These are phyloP conservation scores for Holothuria scabra DNA, from an alignment of 53 echinoderm and acorn worm species.

Conservation along the genomic window DNA sequence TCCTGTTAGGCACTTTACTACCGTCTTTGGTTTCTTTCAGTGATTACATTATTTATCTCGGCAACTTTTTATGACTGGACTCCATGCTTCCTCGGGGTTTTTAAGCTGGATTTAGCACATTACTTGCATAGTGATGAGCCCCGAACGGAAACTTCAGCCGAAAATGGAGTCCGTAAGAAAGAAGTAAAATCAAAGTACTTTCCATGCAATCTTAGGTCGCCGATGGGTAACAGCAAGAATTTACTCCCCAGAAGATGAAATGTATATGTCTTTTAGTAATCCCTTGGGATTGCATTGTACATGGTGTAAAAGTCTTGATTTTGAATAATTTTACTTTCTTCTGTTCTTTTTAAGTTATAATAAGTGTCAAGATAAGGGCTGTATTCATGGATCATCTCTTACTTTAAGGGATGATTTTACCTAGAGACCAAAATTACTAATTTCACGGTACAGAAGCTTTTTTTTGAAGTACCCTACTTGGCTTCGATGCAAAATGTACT, in stretches of 20 bases:
- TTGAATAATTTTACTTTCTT: slow-evolving; percentile 28
- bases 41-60: slow-evolving; percentile 38
- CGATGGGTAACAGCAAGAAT: slow-evolving; percentile 36
- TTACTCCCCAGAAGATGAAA: slow-evolving; percentile 15
- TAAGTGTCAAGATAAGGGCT: slow-evolving; percentile 12
- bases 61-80: slow-evolving; percentile 22
- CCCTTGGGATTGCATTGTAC: slow-evolving; percentile 22
- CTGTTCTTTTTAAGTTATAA: background rate
- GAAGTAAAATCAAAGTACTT: slow-evolving; percentile 5
- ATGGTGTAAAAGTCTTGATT: slow-evolving; percentile 17
- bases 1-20: slow-evolving; percentile 1
- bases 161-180: slow-evolving; percentile 17
- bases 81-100: slow-evolving; percentile 38
- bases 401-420: background rate
- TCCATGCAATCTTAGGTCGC: slow-evolving; percentile 32
- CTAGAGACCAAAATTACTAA: too few species aligned
- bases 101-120: slow-evolving; percentile 37
- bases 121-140: slow-evolving; percentile 40
- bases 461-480: too few species aligned
- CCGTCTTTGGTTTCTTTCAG: background rate
- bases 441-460: too few species aligned
- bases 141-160: slow-evolving; percentile 23
- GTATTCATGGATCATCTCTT: slow-evolving; percentile 30
- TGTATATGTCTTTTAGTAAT: slow-evolving; percentile 8
- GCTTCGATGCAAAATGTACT: too few species aligned